phyloP scores from a whole-genome alignment of 2,888 invertebrate species.

The Dicranocentrus wangi region DNA sequence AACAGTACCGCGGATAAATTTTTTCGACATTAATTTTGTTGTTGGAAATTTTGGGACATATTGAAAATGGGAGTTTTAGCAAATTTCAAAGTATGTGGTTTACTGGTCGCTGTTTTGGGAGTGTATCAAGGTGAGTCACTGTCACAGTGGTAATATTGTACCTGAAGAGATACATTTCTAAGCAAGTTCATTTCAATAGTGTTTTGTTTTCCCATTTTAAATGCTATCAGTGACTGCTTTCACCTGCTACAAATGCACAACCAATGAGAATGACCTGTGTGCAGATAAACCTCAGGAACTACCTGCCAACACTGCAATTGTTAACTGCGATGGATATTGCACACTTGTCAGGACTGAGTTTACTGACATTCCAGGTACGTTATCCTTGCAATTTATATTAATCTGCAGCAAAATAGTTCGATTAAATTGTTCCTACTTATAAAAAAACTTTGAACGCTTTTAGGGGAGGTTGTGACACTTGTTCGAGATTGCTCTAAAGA shows the following conservation, averaged over 20 bases:
- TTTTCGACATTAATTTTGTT: too few relatives aligned
- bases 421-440: not conserved
- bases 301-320: not conserved
- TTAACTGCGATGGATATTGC: constrained; percentile 37
- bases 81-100: too few relatives aligned
- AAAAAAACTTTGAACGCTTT: not conserved
- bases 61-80: too few relatives aligned
- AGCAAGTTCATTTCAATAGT: not conserved
- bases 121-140: too few relatives aligned
- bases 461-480: constrained; percentile 20
- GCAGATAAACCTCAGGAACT: constrained; percentile 2
- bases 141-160: too few relatives aligned
- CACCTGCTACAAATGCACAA: constrained; percentile 30
- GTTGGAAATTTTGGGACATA: too few relatives aligned
- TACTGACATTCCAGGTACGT: constrained; percentile 49
- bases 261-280: constrained; percentile 17
- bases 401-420: not conserved
- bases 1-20: too few relatives aligned
- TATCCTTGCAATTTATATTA: not conserved
- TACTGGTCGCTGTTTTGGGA: too few relatives aligned
- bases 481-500: constrained; percentile 28
- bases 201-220: not conserved
- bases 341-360: constrained; percentile 45
- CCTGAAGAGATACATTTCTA: too few relatives aligned
- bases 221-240: not conserved